Evolutionary conservation across 2,888 invertebrate species (phyloP).

Genomic region (Laspeyria flexula): DNA sequence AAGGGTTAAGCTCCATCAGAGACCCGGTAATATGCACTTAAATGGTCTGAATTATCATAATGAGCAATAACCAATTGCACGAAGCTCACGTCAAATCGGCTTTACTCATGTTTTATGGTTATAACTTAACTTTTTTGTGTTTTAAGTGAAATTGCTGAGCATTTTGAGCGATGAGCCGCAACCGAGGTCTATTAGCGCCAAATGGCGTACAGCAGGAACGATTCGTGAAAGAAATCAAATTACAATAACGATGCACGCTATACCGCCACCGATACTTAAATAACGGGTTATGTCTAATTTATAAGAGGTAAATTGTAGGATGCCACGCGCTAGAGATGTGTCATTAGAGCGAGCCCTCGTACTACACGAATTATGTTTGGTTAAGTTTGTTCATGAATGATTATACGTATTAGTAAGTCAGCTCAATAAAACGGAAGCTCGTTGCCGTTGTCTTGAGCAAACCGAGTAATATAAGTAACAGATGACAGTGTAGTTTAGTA

Average conservation of each 20-base stretch:
- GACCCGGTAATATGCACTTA: constrained; percentile 62
- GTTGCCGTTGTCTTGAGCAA: constrained; percentile 30
- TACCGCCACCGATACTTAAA: constrained; percentile 75
- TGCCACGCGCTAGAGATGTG: constrained; percentile 71
- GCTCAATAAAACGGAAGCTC: constrained; percentile 58
- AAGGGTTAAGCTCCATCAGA: constrained; percentile 47
- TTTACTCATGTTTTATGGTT: constrained; percentile 70
- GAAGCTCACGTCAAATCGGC: constrained; percentile 77
- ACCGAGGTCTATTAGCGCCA: constrained; percentile 73
- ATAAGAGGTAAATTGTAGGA: constrained; percentile 80
- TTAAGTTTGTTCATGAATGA: constrained; percentile 71
- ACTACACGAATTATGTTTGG: constrained; percentile 70
- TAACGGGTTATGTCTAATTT: constrained; percentile 82
- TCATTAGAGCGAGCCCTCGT: constrained; percentile 52
- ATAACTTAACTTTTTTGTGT: constrained; percentile 58
- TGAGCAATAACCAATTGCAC: constrained; percentile 80
- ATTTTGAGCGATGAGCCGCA: constrained; percentile 69
- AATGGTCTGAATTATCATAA: constrained; percentile 75
- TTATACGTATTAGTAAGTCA: constrained; percentile 64
- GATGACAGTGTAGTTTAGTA: constrained; percentile 12
- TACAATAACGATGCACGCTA: constrained; percentile 82
- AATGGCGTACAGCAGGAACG: constrained; percentile 68
- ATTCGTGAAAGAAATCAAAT: constrained; percentile 81
- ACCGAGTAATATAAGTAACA: constrained; percentile 2
- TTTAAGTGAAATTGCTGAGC: constrained; percentile 67